phyloP scores from a whole-genome alignment of 1,140 invertebrate genomes.

The Zeugodacus cucurbitae region DNA sequence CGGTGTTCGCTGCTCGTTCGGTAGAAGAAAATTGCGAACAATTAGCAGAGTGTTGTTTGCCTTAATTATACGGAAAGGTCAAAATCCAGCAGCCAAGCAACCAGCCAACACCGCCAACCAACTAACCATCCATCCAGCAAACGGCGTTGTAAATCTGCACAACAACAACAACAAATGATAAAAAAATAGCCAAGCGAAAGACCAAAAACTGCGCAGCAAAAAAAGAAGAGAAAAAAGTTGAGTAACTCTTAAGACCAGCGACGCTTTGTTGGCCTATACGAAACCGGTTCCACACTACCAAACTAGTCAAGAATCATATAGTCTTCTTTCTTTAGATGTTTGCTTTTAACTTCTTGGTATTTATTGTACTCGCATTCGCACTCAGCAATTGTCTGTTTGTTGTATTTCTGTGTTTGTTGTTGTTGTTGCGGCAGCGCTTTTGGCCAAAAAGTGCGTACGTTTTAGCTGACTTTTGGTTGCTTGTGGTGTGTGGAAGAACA shows the following conservation, averaged over 20 bases:
- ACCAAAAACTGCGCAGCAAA: background rate
- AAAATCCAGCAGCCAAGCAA: background rate
- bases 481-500: background rate
- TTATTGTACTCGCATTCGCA: constrained; percentile 1
- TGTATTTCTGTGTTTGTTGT: background rate
- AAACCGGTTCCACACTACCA: background rate
- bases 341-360: background rate
- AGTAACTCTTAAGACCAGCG: background rate
- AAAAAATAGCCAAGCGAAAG: background rate
- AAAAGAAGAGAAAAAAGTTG: background rate
- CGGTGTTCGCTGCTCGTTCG: background rate
- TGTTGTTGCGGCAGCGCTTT: background rate
- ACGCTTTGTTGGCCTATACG: background rate
- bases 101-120: background rate
- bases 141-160: background rate
- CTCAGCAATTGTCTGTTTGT: background rate
- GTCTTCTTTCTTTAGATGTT: background rate
- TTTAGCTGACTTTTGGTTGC: background rate
- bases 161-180: background rate
- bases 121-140: background rate
- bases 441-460: constrained; percentile 23
- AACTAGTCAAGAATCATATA: constrained; percentile 7
- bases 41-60: constrained; percentile 35
- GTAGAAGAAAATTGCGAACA: constrained; percentile 27
- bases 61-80: constrained; percentile 31